Evolutionary conservation across 1,140 invertebrate species (phyloP).

Genomic region (Bombus impatiens): DNA sequence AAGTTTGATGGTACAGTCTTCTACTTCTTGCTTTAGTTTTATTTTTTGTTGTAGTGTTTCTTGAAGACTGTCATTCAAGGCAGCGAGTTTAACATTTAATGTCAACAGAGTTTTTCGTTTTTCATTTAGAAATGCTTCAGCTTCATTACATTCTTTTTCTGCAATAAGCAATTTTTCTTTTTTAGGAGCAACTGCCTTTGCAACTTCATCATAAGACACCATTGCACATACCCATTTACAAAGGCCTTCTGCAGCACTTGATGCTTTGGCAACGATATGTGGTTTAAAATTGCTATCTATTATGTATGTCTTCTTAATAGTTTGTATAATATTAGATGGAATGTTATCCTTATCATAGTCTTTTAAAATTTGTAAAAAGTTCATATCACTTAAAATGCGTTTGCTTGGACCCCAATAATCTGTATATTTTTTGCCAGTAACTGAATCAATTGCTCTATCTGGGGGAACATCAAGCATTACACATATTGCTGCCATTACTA

Average conservation of each 20-base stretch:
- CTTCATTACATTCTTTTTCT: slow-evolving; percentile 84
- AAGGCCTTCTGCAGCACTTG: slow-evolving; percentile 87
- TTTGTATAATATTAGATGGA: slow-evolving; percentile 84
- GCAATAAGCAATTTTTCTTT: slow-evolving; percentile 85
- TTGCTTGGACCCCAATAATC: slow-evolving; percentile 91
- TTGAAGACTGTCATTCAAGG: slow-evolving; percentile 82
- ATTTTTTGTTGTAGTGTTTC: slow-evolving; percentile 82
- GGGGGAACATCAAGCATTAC: slow-evolving; percentile 88
- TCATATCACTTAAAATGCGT: slow-evolving; percentile 88
- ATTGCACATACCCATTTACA: slow-evolving; percentile 90
- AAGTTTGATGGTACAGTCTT: slow-evolving; percentile 86
- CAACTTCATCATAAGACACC: slow-evolving; percentile 88
- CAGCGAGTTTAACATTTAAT: slow-evolving; percentile 85
- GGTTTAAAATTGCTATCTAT: slow-evolving; percentile 87
- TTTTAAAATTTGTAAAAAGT: slow-evolving; percentile 86
- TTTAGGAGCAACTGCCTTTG: slow-evolving; percentile 86
- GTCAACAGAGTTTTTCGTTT: slow-evolving; percentile 84
- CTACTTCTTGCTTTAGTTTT: slow-evolving; percentile 81
- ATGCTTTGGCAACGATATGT: slow-evolving; percentile 87
- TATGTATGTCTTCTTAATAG: slow-evolving; percentile 87
- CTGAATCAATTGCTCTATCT: slow-evolving; percentile 85
- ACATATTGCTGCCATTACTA: slow-evolving; percentile 90
- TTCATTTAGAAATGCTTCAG: slow-evolving; percentile 84
- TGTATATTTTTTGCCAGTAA: slow-evolving; percentile 84
- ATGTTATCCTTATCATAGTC: slow-evolving; percentile 90